Base-by-base conservation (phyloP, 37 sponge, comb jelly and placozoan genomes). In the Petrosia ficiformis region DNA sequence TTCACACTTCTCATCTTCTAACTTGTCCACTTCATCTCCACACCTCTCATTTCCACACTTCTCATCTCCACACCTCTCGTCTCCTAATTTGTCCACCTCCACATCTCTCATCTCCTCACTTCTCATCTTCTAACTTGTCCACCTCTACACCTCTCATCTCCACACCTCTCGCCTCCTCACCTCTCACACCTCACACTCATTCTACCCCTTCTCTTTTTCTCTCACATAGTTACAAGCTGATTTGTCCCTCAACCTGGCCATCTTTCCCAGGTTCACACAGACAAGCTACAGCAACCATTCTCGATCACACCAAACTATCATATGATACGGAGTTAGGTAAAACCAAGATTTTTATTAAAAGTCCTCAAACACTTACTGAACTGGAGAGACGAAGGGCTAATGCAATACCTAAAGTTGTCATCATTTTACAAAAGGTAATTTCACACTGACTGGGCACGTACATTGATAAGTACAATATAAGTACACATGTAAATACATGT, bases 271-370 rank as follows among this genome's bases (percentile, higher is more conserved):
- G 84, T 41, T 35, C 74, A 2, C 5, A 29, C 1, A 11, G 42
- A 22, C 70, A 78, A n/a, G 89, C 80, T 3, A 61, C 76, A 0
- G 66, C 42, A 33, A 39, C 54, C 36, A 83, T 89, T 21, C 61
- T 57, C n/a, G 40, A 70, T 26, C 39, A 59, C 5, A 68, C 70
- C 63, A 39, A 68, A 54, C 44, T 83, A 4, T 2, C 48, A 29
- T 70, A 83, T 52, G 69, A 83, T 56, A 75, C 83, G 40, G 84
- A 77, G 24, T 80, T 80, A n/a, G 88, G 88, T 25, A 79, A 87
- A 24, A 87, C 93, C 31, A 92, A 92, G 65, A 22, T 92, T 35
- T 92, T 92, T 52, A 87, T 92, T 38, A 61, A 78, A 2, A 79
- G 60, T 32, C 93, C 93, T 8, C 79, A 75, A 39, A 92, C 93